Evolutionary conservation across 2,888 invertebrate genomes (phyloP).

Genomic region (Callyntrura guangdongensis): DNA sequence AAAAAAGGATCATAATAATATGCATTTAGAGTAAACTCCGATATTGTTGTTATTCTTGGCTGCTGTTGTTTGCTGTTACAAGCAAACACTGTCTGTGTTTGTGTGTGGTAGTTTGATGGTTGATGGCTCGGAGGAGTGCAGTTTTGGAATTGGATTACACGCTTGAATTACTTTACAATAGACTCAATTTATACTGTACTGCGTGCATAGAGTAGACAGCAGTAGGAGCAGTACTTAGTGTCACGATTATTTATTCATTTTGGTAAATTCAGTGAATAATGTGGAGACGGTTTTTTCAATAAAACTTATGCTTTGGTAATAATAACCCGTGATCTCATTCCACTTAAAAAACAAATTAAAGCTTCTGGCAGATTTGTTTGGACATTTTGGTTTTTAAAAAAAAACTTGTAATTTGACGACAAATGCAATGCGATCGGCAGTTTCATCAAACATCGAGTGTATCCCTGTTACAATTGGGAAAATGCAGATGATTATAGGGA

Average conservation of each 20-base stretch:
- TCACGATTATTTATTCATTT: constrained; percentile 38
- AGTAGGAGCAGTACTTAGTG: constrained; percentile 18
- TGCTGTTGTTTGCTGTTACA: not conserved
- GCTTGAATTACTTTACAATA: constrained; percentile 18
- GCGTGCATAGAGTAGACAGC: constrained; percentile 6
- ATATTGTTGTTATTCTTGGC: not conserved
- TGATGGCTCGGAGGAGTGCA: not conserved
- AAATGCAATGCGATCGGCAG: no score
- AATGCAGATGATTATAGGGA: no score
- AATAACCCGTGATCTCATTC: constrained; percentile 1
- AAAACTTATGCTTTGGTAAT: not conserved
- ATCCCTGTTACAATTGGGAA: no score
- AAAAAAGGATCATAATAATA: no score
- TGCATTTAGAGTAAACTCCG: no score
- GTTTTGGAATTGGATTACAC: constrained; percentile 34
- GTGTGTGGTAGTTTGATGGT: no score
- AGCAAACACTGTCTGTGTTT: no score
- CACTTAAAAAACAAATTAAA: not conserved
- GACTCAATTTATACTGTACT: constrained; percentile 7
- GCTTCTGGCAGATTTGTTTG: not conserved
- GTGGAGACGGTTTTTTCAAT: not conserved
- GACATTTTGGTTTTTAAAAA: not conserved
- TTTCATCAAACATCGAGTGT: no score
- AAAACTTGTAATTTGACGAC: no score
- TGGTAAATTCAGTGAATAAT: constrained; percentile 36